Percentiles rank a stretch among this genome's conserved stretches.
Conservation (phyloP, 1,140 invertebrate genomes). For the Pseudomyrmex pallidus region DNA sequence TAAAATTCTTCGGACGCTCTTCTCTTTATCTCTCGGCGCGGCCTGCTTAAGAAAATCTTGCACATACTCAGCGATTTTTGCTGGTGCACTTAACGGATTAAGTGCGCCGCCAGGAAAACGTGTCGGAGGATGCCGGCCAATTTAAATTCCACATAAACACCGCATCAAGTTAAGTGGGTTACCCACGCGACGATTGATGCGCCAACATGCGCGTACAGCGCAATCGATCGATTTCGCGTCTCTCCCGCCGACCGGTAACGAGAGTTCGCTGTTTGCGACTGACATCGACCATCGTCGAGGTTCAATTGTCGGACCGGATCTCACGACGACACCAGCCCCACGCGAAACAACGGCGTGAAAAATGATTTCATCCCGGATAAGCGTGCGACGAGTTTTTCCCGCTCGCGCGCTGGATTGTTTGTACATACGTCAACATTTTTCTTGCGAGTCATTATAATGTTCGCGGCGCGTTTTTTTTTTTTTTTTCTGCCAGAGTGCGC, state of each 20-base stretch:
- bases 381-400: slow-evolving; percentile 20
- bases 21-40: neutral
- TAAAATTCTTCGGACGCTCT: neutral
- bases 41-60: neutral
- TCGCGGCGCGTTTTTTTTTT: neutral
- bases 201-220: slow-evolving; percentile 1
- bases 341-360: slow-evolving; percentile 45
- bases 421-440: slow-evolving; percentile 21
- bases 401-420: neutral
- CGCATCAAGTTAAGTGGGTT: slow-evolving; percentile 59
- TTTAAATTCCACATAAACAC: slow-evolving; percentile 56
- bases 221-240: slow-evolving; percentile 43
- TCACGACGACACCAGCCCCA: neutral
- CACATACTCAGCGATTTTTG: neutral
- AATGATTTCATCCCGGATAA: slow-evolving; percentile 32
- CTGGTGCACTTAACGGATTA: slow-evolving; percentile 3
- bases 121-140: slow-evolving; percentile 36
- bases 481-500: neutral
- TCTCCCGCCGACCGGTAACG: slow-evolving; percentile 35
- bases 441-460: neutral
- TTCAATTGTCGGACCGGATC: slow-evolving; percentile 34
- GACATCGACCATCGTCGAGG: neutral
- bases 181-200: slow-evolving; percentile 41
- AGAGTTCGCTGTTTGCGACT: slow-evolving; percentile 30
- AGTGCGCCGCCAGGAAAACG: neutral